Percentiles rank a stretch among this genome's conserved stretches.
These are phyloP conservation scores for Oryzias woworae DNA, from an alignment of 2,113 vertebrate species.

Conservation along the genomic window DNA sequence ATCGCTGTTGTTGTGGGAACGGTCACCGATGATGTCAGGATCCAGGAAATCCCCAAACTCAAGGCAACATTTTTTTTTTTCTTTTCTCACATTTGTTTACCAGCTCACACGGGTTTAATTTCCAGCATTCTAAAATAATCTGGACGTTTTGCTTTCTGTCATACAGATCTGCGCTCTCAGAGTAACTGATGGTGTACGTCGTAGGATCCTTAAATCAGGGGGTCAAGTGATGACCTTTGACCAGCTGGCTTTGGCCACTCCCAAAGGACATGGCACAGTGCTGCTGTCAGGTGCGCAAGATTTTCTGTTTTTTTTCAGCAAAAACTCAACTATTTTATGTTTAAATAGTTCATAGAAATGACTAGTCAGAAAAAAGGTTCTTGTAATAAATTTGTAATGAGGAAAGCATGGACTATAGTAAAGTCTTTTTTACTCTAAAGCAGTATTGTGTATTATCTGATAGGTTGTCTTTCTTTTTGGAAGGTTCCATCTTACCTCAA, in stretches of 20 bases:
- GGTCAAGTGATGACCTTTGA: constrained; percentile 91
- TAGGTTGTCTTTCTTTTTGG: too few relatives aligned
- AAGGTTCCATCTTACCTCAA: too few relatives aligned
- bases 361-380: too few relatives aligned
- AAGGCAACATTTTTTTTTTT: constrained; percentile 73
- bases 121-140: neutral
- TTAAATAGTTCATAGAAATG: neutral
- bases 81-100: neutral
- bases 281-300: constrained; percentile 84
- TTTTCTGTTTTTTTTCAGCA: neutral
- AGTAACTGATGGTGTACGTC: constrained; percentile 82
- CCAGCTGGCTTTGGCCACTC: constrained; percentile 88
- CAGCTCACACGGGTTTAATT: neutral
- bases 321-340: neutral
- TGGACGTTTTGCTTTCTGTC: constrained; percentile 1
- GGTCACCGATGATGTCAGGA: constrained; percentile 86
- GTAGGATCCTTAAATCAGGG: constrained; percentile 85
- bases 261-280: constrained; percentile 87
- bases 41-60: constrained; percentile 88
- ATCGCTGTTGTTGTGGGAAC: constrained; percentile 89
- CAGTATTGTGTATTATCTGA: too few relatives aligned
- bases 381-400: too few relatives aligned
- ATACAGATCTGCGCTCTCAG: constrained; percentile 85
- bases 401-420: too few relatives aligned
- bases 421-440: too few relatives aligned